These are phyloP conservation scores for Chloroclystis v-ata DNA, from an alignment of 2,888 invertebrate genomes.

Conservation along the genomic window DNA sequence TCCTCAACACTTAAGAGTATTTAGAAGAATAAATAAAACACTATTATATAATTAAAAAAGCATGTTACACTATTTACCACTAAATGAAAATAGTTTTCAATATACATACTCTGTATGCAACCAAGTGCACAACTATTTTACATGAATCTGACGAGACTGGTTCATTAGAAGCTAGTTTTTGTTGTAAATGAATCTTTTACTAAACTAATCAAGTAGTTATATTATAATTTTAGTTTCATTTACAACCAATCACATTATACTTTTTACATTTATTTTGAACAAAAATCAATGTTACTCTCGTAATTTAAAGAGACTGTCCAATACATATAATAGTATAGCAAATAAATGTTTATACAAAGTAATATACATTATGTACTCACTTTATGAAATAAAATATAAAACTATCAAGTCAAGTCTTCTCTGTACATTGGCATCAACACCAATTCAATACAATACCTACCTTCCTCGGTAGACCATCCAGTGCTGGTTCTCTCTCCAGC, in stretches of 20 bases:
- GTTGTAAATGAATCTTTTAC: conserved; percentile 21
- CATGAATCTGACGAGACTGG: conserved; percentile 47
- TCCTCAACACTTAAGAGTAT: no score
- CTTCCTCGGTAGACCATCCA: conserved; percentile 1
- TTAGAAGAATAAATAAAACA: no score
- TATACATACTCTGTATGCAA: conserved; percentile 54
- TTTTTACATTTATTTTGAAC: conserved; percentile 8
- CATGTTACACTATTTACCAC: conserved; percentile 69
- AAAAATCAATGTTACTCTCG: conserved; percentile 11
- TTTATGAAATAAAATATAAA: conserved; percentile 14
- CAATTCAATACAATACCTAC: conserved; percentile 4
- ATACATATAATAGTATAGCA: conserved; percentile 17
- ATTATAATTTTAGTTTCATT: conserved; percentile 10
- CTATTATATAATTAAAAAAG: conserved; percentile 60
- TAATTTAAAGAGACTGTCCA: conserved; percentile 12
- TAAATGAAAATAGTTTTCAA: conserved; percentile 62
- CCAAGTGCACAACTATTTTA: conserved; percentile 64
- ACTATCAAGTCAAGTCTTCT: conserved; percentile 17
- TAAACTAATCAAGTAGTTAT: conserved; percentile 12
- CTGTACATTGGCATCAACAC: conserved; percentile 17
- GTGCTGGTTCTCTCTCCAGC: not conserved
- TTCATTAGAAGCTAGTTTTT: conserved; percentile 14
- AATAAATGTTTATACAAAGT: conserved; percentile 22
- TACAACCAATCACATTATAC: conserved; percentile 18
- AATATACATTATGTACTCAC: conserved; percentile 22